Conservation (phyloP, 2,888 invertebrate genomes). For the Fabriciana adippe region DNA sequence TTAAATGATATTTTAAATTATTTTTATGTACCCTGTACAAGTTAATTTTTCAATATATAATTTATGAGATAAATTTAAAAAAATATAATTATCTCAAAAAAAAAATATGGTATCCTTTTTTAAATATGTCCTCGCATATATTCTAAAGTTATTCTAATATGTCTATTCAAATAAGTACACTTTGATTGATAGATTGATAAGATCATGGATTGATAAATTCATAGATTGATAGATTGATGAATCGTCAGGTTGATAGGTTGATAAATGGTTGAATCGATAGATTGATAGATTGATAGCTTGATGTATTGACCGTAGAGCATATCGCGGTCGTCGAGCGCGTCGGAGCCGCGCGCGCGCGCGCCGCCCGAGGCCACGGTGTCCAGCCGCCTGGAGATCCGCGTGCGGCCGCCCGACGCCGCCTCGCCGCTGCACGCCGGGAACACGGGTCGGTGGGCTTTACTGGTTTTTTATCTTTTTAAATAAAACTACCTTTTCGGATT, state of each 20-base stretch:
- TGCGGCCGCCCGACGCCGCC: slow-evolving; percentile 79
- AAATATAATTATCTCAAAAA: background rate
- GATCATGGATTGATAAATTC: no score
- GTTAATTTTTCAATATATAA: background rate
- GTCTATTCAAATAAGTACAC: no score
- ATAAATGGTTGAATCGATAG: no score
- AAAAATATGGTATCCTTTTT: background rate
- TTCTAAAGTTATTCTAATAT: no score
- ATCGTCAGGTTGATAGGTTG: no score
- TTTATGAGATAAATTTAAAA: background rate
- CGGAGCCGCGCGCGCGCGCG: slow-evolving; percentile 45
- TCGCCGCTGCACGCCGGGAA: slow-evolving; percentile 64
- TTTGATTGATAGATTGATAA: no score
- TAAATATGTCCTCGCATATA: background rate
- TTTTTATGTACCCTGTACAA: no score
- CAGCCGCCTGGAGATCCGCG: slow-evolving; percentile 91
- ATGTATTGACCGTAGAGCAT: slow-evolving; percentile 54
- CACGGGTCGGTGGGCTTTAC: background rate
- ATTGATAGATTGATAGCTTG: no score
- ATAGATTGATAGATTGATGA: no score
- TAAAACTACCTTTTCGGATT: no score
- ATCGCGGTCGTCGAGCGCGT: slow-evolving; percentile 78
- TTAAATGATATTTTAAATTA: no score
- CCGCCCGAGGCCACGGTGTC: slow-evolving; percentile 83
- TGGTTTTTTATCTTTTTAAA: background rate